phyloP scores from a whole-genome alignment of 1,140 invertebrate species.

The Contarinia nasturtii region DNA sequence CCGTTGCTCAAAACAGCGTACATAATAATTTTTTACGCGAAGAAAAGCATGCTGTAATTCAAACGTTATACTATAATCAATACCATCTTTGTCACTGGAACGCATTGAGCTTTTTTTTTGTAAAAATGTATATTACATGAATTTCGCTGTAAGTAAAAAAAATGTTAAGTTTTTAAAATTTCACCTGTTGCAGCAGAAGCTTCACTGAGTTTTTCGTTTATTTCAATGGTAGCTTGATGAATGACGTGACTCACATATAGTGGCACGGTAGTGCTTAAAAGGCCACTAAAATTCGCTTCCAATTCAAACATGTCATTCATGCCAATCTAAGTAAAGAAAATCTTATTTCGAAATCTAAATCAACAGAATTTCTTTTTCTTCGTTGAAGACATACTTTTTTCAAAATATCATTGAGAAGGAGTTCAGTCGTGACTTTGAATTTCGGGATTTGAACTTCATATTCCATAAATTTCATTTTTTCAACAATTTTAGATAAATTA shows the following conservation, averaged over 20 bases:
- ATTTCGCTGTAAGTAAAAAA: too few relatives aligned
- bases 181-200: constrained; percentile 32
- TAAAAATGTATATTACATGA: too few relatives aligned
- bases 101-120: too few relatives aligned
- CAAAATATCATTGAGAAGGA: constrained; percentile 30
- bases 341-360: background rate
- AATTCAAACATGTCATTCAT: background rate
- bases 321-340: background rate
- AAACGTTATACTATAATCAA: too few relatives aligned
- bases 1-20: too few relatives aligned
- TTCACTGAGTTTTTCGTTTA: constrained; percentile 16
- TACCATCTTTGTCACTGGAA: too few relatives aligned
- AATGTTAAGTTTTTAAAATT: background rate
- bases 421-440: constrained; percentile 33
- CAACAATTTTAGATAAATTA: constrained; percentile 13
- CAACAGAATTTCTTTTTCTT: background rate
- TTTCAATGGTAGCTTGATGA: background rate
- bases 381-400: constrained; percentile 21
- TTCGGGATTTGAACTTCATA: constrained; percentile 35
- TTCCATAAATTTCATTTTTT: constrained; percentile 11
- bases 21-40: too few relatives aligned
- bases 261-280: background rate
- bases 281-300: background rate
- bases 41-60: too few relatives aligned
- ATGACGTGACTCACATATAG: background rate